Conservation (phyloP, 2,797 vertebrate genomes). For the Catharus ustulatus region DNA sequence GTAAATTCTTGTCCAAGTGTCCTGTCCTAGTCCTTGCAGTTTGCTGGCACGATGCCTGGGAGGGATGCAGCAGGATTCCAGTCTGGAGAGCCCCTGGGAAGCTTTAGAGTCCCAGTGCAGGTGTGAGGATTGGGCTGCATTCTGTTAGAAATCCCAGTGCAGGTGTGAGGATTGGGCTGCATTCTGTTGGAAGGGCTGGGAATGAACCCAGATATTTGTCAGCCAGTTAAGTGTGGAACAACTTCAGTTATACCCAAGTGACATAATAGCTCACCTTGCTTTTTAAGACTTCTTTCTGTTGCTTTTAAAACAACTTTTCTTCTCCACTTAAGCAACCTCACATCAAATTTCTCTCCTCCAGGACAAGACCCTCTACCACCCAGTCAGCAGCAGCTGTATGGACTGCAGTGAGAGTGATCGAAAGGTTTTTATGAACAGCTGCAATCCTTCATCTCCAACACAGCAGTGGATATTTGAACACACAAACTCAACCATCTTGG, state of each 20-base stretch:
- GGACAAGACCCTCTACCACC: slow-evolving; percentile 91
- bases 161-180: background rate
- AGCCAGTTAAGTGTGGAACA: background rate
- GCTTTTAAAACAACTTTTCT: background rate
- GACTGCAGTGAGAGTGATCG: slow-evolving; percentile 86
- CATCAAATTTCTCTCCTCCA: slow-evolving; percentile 59
- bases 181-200: background rate
- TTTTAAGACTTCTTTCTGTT: background rate
- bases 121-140: background rate
- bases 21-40: background rate
- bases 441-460: slow-evolving; percentile 82
- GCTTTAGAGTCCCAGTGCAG: background rate
- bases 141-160: background rate
- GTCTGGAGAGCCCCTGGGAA: background rate
- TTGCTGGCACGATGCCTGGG: accelerated
- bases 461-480: slow-evolving; percentile 96
- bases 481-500: slow-evolving; percentile 90
- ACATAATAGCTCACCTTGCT: background rate
- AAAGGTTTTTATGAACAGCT: slow-evolving; percentile 90
- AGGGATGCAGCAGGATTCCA: background rate
- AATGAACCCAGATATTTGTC: background rate
- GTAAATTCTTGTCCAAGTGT: background rate
- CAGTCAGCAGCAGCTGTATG: slow-evolving; percentile 91
- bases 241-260: background rate
- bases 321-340: background rate